Base-by-base conservation (phyloP, 1,140 invertebrate genomes). In the Spodoptera litura region DNA sequence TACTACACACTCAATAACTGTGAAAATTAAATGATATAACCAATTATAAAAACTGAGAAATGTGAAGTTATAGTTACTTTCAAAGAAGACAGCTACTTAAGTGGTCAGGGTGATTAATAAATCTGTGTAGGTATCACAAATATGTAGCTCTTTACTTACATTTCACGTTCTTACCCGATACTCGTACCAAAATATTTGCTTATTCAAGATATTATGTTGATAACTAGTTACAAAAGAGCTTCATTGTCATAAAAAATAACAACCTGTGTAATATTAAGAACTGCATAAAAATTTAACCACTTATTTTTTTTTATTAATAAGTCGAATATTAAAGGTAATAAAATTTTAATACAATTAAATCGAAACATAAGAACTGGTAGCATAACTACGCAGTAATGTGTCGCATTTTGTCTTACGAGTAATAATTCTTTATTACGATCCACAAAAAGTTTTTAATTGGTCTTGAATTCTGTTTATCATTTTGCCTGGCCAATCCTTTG, bases 161-260 rank as follows among this genome's bases (percentile, higher is more conserved):
- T 61, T 59, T 13, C 11, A 61, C 25, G 25, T 59, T 27, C 2
- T 59, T 9, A 12, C 27, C 27, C 20, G 11, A 27, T 13, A 27
- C 10, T 31, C 31, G 31, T 10, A 27, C 4, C 5, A 3, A 61
- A 61, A 31, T 31, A 59, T 59, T 58, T 61, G 27, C 20, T 35
- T n/a, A 61, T 2, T 27, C 6, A 61, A 35, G 58, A 35, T 44
- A 61, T 35, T 61, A 0, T 31, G 4, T 12, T 11, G 13, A 0
- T 61, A 31, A 3, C 31, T 31, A 31, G 31, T 61, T 61, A 61
- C 58, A 61, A 59, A 59, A 59, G 27, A n/a, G 25, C 0, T 13
- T 13, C 13, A 61, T 61, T 61, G 25, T 61, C 27, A 31, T 35
- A 61, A 59, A 59, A 59, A 61, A 61, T 35, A 35, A 61, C 58